These are phyloP conservation scores for Megalops atlanticus DNA, from an alignment of 2,113 vertebrate species.

Conservation along the genomic window DNA sequence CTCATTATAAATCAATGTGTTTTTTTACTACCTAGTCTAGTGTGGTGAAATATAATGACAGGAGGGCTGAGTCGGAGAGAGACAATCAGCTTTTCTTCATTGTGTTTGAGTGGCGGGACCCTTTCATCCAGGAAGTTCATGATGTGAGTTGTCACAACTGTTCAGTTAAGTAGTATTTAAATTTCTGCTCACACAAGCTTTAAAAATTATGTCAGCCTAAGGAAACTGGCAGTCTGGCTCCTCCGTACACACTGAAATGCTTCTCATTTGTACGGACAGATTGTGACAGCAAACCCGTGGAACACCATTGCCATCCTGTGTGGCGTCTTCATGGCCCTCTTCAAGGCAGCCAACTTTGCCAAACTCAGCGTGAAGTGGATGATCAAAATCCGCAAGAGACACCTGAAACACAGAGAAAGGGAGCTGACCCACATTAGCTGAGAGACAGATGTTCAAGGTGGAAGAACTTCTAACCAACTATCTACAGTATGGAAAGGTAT, in stretches of 20 bases:
- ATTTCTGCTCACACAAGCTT: neutral
- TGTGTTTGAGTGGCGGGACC: slow-evolving; percentile 95
- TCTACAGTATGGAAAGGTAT: neutral
- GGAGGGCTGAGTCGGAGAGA: slow-evolving; percentile 62
- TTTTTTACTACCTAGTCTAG: slow-evolving; percentile 73
- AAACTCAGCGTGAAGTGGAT: slow-evolving; percentile 93
- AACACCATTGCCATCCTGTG: slow-evolving; percentile 91
- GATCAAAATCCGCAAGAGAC: slow-evolving; percentile 87
- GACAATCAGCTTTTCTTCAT: slow-evolving; percentile 88
- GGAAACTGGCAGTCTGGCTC: too few species aligned
- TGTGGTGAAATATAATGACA: slow-evolving; percentile 93
- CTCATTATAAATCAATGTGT: neutral
- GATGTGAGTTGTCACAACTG: slow-evolving; percentile 72
- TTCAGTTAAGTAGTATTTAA: neutral
- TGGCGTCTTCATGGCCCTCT: slow-evolving; percentile 92
- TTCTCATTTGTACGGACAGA: slow-evolving; percentile 68
- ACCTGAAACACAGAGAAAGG: slow-evolving; percentile 77
- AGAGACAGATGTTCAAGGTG: slow-evolving; percentile 35
- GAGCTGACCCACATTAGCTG: slow-evolving; percentile 80
- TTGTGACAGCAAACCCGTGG: slow-evolving; percentile 95
- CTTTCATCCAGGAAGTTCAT: slow-evolving; percentile 90
- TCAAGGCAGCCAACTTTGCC: slow-evolving; percentile 95
- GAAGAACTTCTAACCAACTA: neutral
- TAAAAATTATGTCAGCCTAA: neutral
- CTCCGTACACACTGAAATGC: neutral